Percentiles rank a stretch among this genome's conserved stretches.
These are phyloP conservation scores for Acleris literana DNA, from an alignment of 2,888 invertebrate genomes.

Conservation along the genomic window DNA sequence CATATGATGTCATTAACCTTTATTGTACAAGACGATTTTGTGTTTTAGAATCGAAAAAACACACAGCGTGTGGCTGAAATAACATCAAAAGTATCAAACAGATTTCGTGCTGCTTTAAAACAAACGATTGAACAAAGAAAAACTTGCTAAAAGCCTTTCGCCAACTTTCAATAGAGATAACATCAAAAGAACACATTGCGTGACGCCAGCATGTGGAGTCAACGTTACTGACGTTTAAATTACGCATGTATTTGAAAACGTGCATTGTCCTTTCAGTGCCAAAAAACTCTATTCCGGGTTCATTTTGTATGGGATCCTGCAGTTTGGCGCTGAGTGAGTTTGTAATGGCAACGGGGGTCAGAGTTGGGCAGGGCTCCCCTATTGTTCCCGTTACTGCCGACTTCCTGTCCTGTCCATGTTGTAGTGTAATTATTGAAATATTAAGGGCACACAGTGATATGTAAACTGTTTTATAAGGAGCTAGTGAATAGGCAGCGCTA, in stretches of 20 bases:
- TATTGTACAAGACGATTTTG: too few species aligned
- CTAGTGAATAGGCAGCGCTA: too few species aligned
- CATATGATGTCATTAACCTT: too few species aligned
- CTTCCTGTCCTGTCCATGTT: conserved; percentile 26
- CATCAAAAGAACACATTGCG: conserved; percentile 26
- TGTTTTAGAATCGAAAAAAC: background rate
- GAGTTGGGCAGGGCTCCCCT: conserved; percentile 49
- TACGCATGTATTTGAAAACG: conserved; percentile 9
- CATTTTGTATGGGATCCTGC: too few species aligned
- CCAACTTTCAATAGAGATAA: conserved; percentile 30
- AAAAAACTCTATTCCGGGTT: too few species aligned
- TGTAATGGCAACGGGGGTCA: conserved; percentile 43
- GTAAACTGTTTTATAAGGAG: background rate
- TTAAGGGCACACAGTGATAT: conserved; percentile 39
- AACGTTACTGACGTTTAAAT: conserved; percentile 16
- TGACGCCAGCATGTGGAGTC: conserved; percentile 20
- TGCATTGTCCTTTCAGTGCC: conserved; percentile 12
- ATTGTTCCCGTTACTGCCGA: conserved; percentile 43
- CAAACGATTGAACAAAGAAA: conserved; percentile 22
- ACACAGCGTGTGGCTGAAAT: background rate
- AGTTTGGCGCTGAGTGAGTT: too few species aligned
- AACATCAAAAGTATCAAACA: background rate
- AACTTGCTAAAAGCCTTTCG: conserved; percentile 31
- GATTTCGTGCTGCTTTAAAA: conserved; percentile 6
- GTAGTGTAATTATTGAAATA: conserved; percentile 47